Evolutionary conservation across 2,888 invertebrate genomes (phyloP), one percentile per base, ranked within the genome.

Genomic region (Dynastes tityus): DNA sequence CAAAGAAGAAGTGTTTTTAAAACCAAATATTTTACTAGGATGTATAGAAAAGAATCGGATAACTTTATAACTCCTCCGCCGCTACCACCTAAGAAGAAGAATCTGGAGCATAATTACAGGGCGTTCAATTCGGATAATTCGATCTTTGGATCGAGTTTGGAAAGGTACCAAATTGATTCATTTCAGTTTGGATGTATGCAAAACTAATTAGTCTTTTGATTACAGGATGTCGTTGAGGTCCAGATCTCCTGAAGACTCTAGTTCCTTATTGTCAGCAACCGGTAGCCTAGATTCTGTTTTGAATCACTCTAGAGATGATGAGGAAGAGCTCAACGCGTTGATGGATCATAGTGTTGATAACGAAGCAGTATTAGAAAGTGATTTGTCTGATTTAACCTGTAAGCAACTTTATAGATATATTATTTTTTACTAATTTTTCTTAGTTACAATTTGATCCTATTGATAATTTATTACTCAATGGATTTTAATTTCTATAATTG

Each of bases 241-340:
- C 61, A 93, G 94, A 84, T 93, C 93, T 22, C 93, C 93, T 16
- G 93, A 93, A 87, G 94, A 94, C 88, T 93, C 93, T 80, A 92
- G 92, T 84, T 93, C 93, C 80, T 89, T 93, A 81, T 89, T 92
- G 77, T 92, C 92, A 80, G 92, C 91, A 82, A 94, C 95, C 83
- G 94, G 94, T 77, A 97, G 97, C 83, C 90, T 96, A 84, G 96
- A 97, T 88, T 97, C 97, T 0, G 95, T 96, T 88, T 89, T 96
- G 84, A 97, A 97, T 89, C 95, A 94, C 84, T 96, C 96, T n/a
- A 92, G 95, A 78, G 94, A 95, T 83, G 96, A 95, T 83, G 96
- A 95, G 85, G 93, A 93, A 83, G 95, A 95, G 87, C 91, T 93
- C 49, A 91, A 93, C 81, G 91, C 91, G 45, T 88, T 93, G 74